Evolutionary conservation across 2,888 invertebrate species (phyloP).

Genomic region (Bursaphelenchus okinawaensis): DNA sequence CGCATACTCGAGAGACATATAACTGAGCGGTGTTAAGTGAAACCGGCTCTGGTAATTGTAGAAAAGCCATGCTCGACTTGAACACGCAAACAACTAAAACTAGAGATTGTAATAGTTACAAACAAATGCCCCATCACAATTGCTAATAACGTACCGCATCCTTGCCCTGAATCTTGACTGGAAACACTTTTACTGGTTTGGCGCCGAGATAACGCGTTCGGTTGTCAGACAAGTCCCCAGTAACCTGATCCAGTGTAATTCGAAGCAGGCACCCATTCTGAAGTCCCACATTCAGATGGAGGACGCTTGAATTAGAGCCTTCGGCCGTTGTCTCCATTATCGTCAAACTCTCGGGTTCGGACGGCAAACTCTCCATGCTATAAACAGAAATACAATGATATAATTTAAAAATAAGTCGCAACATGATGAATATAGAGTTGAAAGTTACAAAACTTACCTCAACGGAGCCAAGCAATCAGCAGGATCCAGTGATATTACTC

Average conservation of each 20-base stretch:
- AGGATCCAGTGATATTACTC: conserved; percentile 93
- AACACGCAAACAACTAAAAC: conserved; percentile 77
- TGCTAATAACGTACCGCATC: conserved; percentile 70
- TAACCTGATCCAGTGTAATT: conserved; percentile 87
- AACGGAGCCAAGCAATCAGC: conserved; percentile 83
- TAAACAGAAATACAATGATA: background rate
- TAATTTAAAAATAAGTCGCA: background rate
- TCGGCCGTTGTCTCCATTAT: conserved; percentile 71
- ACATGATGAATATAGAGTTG: background rate
- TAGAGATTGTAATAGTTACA: background rate
- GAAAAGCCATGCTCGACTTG: conserved; percentile 93
- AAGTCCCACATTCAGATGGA: conserved; percentile 80
- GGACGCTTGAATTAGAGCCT: conserved; percentile 42
- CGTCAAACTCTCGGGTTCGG: conserved; percentile 89
- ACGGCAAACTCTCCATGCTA: conserved; percentile 71
- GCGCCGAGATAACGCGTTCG: conserved; percentile 93
- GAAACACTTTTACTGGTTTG: conserved; percentile 87
- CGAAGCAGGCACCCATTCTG: conserved; percentile 87
- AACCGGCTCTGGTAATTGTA: conserved; percentile 89
- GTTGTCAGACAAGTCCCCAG: conserved; percentile 92
- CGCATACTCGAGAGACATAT: conserved; percentile 85
- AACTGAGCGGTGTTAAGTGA: conserved; percentile 64
- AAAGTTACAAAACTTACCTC: conserved; percentile 62
- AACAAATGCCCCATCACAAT: conserved; percentile 1
- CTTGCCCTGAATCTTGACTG: conserved; percentile 87